Conservation (phyloP, 2,113 vertebrate genomes). For the Pollimyrus isidori region DNA sequence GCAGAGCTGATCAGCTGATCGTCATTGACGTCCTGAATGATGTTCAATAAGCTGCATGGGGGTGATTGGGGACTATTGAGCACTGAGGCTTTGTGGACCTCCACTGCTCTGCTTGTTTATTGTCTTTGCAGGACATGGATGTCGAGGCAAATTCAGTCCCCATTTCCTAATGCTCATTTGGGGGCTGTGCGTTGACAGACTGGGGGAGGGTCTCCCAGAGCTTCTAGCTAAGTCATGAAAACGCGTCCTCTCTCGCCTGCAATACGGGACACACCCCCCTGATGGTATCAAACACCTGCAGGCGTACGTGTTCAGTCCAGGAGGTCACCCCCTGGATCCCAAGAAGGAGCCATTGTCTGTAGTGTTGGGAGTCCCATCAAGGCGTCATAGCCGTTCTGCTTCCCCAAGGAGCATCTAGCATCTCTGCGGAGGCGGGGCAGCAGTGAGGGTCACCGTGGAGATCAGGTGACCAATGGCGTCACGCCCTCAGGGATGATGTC, state of each 20-base stretch:
- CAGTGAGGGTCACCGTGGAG: neutral
- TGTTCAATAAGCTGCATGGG: neutral
- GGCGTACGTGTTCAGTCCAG: conserved; percentile 18
- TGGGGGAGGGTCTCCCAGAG: neutral
- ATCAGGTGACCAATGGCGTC: neutral
- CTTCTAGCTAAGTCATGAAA: neutral
- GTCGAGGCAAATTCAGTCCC: neutral
- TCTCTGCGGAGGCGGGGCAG: neutral
- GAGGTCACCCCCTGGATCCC: neutral
- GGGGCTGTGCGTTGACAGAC: neutral
- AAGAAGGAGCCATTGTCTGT: conserved; percentile 11
- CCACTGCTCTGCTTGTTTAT: neutral
- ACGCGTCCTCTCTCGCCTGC: neutral
- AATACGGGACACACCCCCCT: neutral
- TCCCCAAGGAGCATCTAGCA: neutral
- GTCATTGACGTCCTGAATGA: neutral
- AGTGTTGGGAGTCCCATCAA: neutral
- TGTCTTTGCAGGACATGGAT: neutral
- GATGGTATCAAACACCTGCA: neutral
- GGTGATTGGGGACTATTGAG: neutral
- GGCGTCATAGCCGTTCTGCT: neutral
- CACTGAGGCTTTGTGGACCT: neutral
- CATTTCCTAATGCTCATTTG: neutral
- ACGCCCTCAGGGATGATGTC: neutral
- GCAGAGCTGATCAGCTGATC: too few relatives aligned